These are phyloP conservation scores for Gobio gobio DNA, from an alignment of 2,113 vertebrate genomes.

Conservation along the genomic window DNA sequence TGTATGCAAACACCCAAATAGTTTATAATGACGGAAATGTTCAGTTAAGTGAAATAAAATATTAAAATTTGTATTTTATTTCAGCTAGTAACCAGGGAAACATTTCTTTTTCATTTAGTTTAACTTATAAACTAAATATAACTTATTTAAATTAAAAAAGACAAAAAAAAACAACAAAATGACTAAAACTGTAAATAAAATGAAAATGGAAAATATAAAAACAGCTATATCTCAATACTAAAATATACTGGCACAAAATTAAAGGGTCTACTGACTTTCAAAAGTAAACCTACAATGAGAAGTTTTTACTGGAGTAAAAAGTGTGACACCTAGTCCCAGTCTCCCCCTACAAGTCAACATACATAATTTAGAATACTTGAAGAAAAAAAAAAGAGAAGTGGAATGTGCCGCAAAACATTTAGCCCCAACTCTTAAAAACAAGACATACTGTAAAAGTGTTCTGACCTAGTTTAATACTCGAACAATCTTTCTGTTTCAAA, in stretches of 20 bases:
- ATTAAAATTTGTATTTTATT: too few relatives aligned
- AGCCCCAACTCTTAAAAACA: neutral
- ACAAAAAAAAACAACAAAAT: too few relatives aligned
- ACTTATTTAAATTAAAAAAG: too few relatives aligned
- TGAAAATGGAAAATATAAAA: neutral
- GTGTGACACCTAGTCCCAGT: neutral
- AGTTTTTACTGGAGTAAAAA: neutral
- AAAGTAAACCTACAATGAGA: neutral
- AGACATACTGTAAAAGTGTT: neutral
- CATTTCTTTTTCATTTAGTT: too few relatives aligned
- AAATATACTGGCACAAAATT: neutral
- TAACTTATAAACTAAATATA: too few relatives aligned
- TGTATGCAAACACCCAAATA: too few relatives aligned
- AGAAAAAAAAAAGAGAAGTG: too few relatives aligned
- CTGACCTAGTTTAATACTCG: conserved; percentile 17
- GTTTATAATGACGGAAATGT: too few relatives aligned
- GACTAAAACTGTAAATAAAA: too few relatives aligned
- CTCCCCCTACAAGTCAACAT: neutral
- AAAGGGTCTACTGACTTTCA: neutral
- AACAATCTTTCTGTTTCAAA: conserved; percentile 15
- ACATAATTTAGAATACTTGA: neutral
- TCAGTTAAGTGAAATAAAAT: too few relatives aligned
- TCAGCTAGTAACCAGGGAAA: too few relatives aligned
- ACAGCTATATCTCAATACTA: neutral
- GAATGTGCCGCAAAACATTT: neutral